These are phyloP conservation scores for Disparrhopalites patrizii DNA, from an alignment of 2,888 invertebrate genomes.

Conservation along the genomic window DNA sequence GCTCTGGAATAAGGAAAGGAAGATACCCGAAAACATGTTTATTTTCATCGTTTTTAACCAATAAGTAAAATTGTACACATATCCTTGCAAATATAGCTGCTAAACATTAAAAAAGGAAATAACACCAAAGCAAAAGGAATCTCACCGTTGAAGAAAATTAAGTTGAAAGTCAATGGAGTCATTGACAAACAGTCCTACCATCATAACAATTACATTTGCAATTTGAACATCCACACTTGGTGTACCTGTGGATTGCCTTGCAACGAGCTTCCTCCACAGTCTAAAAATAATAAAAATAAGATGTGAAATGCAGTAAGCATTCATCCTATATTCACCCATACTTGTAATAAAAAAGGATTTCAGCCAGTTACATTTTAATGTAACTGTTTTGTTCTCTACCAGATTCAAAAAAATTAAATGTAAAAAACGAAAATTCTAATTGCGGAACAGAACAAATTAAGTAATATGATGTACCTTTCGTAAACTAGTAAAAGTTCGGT, in stretches of 20 bases:
- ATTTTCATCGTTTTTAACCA: not conserved
- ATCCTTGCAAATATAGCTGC: not conserved
- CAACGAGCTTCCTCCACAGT: slow-evolving; percentile 40
- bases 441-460: not conserved
- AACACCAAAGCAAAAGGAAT: not conserved
- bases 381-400: too few species aligned
- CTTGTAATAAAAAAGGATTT: too few species aligned
- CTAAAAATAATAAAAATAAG: slow-evolving; percentile 23
- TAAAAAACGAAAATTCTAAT: not conserved
- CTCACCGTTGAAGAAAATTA: slow-evolving; percentile 29
- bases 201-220: slow-evolving; percentile 43
- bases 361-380: too few species aligned
- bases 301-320: not conserved
- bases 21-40: not conserved
- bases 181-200: slow-evolving; percentile 42
- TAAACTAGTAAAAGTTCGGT: slow-evolving; percentile 77
- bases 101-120: not conserved
- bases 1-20: slow-evolving; percentile 28
- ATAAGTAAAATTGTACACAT: not conserved
- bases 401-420: too few species aligned
- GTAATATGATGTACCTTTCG: slow-evolving; percentile 70
- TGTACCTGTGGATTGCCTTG: slow-evolving; percentile 28
- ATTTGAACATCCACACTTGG: slow-evolving; percentile 37
- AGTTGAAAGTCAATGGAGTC: slow-evolving; percentile 35
- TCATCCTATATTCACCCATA: too few species aligned